A percentile compares a stretch with the other conserved stretches of the same genome.
Evolutionary conservation across 2,888 invertebrate genomes (phyloP).

Genomic region (Campoplex nolae): DNA sequence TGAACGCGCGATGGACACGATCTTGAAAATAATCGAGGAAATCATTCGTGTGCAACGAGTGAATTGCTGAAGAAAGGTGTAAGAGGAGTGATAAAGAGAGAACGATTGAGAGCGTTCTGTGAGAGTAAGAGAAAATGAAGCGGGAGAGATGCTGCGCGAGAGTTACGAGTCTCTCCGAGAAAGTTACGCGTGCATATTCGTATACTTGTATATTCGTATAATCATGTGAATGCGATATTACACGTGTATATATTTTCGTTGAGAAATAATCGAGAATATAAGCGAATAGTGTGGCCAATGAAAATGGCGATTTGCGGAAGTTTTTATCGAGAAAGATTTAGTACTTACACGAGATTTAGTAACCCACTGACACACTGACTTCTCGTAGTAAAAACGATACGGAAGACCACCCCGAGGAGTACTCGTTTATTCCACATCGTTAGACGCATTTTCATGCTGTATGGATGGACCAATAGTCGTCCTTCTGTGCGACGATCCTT

Average conservation of each 20-base stretch:
- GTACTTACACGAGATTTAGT: conserved; percentile 63
- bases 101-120: conserved; percentile 25
- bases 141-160: conserved; percentile 55
- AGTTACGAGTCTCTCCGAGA: conserved; percentile 56
- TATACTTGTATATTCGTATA: conserved; percentile 9
- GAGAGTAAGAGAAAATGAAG: conserved; percentile 56
- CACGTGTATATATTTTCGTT: conserved; percentile 20
- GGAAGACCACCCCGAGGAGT: neutral
- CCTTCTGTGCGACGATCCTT: neutral
- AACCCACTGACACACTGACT: conserved; percentile 67
- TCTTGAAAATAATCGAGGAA: conserved; percentile 65
- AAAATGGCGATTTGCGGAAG: conserved; percentile 30
- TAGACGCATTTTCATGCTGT: conserved; percentile 6
- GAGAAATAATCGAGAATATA: conserved; percentile 57
- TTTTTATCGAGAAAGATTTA: conserved; percentile 50
- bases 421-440: neutral
- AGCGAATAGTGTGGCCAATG: conserved; percentile 55
- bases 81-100: conserved; percentile 12
- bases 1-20: conserved; percentile 46
- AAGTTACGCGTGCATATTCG: conserved; percentile 50
- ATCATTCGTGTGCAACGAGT: conserved; percentile 59
- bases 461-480: neutral
- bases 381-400: neutral
- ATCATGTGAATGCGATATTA: neutral
- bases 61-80: conserved; percentile 30